phyloP scores from a whole-genome alignment of 2,888 invertebrate species.

The Aporophyla lueneburgensis region DNA sequence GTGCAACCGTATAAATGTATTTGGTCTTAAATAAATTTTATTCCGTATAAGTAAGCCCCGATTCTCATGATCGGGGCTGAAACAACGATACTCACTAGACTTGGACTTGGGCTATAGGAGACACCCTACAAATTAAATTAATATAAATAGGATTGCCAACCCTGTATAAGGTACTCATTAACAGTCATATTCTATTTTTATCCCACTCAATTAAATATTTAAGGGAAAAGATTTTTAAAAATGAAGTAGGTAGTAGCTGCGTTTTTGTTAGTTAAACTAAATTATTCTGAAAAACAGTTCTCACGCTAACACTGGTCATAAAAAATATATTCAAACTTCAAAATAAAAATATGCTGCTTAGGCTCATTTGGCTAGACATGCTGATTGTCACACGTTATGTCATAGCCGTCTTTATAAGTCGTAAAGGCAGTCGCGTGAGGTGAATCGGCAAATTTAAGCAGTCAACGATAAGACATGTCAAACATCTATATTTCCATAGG shows the following conservation, averaged over 20 bases:
- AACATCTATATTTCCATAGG: conserved; percentile 51
- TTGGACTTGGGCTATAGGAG: neutral
- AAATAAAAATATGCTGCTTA: conserved; percentile 40
- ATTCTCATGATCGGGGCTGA: too few relatives aligned
- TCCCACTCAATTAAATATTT: too few relatives aligned
- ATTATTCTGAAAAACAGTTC: conserved; percentile 19
- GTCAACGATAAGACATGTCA: conserved; percentile 42
- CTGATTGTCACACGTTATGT: conserved; percentile 32
- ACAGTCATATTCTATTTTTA: neutral
- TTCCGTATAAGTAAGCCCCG: too few relatives aligned
- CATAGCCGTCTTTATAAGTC: conserved; percentile 40
- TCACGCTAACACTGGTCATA: conserved; percentile 26
- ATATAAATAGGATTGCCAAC: neutral
- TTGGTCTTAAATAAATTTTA: neutral
- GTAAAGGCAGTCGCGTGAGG: conserved; percentile 50
- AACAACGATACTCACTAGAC: neutral
- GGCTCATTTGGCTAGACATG: conserved; percentile 44
- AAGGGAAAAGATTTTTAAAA: too few relatives aligned
- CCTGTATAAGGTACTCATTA: neutral
- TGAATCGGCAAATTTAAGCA: conserved; percentile 55
- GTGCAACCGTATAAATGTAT: too few relatives aligned
- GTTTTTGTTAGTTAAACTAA: neutral
- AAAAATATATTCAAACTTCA: conserved; percentile 41
- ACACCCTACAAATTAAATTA: neutral
- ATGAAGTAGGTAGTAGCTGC: too few relatives aligned